Conservation (phyloP, 2,888 invertebrate genomes). For the Drosophila suboccidentalis region DNA sequence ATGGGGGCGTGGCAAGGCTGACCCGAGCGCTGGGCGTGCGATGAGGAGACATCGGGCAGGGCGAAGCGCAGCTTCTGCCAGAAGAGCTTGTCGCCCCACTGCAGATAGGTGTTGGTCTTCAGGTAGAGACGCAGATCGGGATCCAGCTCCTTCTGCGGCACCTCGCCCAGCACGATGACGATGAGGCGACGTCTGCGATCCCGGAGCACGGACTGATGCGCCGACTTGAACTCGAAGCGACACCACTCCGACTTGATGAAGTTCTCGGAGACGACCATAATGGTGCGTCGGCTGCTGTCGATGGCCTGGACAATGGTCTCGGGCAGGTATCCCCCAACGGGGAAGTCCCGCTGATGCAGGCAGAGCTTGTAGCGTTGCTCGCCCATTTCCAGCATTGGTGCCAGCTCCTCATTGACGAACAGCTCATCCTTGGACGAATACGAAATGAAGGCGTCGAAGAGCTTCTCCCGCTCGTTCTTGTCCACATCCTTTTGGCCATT, state of each 20-base stretch:
- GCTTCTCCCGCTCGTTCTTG: slow-evolving; percentile 92
- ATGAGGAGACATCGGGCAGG: slow-evolving; percentile 90
- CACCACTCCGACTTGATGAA: slow-evolving; percentile 98
- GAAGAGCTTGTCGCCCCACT: slow-evolving; percentile 97
- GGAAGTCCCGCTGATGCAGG: slow-evolving; percentile 96
- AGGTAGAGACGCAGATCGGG: slow-evolving; percentile 95
- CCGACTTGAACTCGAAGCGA: slow-evolving; percentile 97
- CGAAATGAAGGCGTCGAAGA: slow-evolving; percentile 98
- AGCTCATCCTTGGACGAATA: slow-evolving; percentile 97
- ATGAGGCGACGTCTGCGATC: slow-evolving; percentile 95
- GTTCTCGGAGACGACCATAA: slow-evolving; percentile 96
- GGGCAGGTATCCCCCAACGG: slow-evolving; percentile 94
- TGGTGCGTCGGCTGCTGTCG: slow-evolving; percentile 95
- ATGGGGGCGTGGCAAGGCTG: slow-evolving; percentile 84
- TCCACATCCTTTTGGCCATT: slow-evolving; percentile 90
- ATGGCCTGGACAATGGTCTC: slow-evolving; percentile 97
- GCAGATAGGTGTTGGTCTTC: slow-evolving; percentile 95
- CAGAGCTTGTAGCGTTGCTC: slow-evolving; percentile 94
- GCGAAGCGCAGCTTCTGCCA: slow-evolving; percentile 98
- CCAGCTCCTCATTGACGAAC: slow-evolving; percentile 95
- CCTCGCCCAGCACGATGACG: slow-evolving; percentile 95
- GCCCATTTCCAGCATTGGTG: slow-evolving; percentile 93
- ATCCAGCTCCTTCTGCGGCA: slow-evolving; percentile 95
- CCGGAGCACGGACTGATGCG: slow-evolving; percentile 95
- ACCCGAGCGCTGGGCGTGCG: slow-evolving; percentile 61